These are phyloP conservation scores for Vireo griseus DNA, from an alignment of 2,797 vertebrate genomes.

Conservation along the genomic window DNA sequence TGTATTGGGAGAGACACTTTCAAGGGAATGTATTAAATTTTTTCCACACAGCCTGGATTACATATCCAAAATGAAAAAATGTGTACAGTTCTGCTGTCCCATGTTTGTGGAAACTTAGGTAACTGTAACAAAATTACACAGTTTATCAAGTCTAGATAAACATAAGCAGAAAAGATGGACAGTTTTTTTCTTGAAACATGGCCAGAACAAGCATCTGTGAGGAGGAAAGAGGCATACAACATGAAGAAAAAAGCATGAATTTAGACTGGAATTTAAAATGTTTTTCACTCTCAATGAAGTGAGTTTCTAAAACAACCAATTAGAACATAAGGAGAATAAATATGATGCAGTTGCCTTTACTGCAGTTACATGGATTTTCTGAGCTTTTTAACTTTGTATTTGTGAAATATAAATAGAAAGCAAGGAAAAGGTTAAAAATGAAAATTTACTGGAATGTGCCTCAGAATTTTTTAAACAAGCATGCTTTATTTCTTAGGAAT, in stretches of 20 bases:
- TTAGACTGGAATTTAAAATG: neutral
- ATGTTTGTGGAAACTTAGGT: neutral
- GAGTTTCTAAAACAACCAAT: neutral
- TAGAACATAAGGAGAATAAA: neutral
- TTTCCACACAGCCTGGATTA: neutral
- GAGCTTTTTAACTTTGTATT: neutral
- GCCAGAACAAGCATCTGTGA: neutral
- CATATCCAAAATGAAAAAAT: neutral
- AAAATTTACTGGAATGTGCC: neutral
- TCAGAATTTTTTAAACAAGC: neutral
- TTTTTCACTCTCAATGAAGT: neutral
- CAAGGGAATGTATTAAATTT: neutral
- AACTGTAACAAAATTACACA: neutral
- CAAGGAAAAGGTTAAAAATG: constrained; percentile 16
- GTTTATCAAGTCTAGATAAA: neutral
- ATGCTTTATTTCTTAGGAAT: constrained; percentile 9
- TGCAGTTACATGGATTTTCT: neutral
- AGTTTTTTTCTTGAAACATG: neutral
- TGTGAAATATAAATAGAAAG: neutral
- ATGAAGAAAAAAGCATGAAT: neutral
- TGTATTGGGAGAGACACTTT: neutral
- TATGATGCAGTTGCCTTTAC: neutral
- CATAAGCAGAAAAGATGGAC: neutral
- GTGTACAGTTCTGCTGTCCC: neutral
- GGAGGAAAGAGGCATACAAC: neutral